Base-by-base conservation (phyloP, 1,140 invertebrate species). In the Bradynema listronoti region DNA sequence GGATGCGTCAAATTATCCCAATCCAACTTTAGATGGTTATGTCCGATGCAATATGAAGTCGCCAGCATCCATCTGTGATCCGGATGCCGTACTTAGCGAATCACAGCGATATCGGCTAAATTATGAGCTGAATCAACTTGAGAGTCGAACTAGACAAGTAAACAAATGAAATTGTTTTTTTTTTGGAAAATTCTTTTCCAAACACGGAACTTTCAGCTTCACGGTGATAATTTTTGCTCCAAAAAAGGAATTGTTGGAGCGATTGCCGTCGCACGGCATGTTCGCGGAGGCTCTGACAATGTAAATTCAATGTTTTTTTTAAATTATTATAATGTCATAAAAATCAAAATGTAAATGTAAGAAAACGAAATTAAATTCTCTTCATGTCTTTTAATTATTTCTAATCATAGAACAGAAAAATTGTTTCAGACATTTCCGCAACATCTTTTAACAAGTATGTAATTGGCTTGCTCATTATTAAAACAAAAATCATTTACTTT, bases 241-340 rank as follows among this genome's bases (percentile, higher is more conserved):
- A 77, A 77, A 55, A 75, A 75, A 52, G 73, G 73, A 45, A 62
- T 75, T 11, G 66, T 61, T 33, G 70, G 65, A 11, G 72, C 71
- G 1, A 69, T 75, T 45, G 71, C 72, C 16, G 32, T 75, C 14
- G 74, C 74, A 2, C 70, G 61, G 34, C 47, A 68, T 22, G 73
- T 78, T 25, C 50, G 63, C 39, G 72, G 69, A 29, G 73, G 75
- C 50, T 57, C 52, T 3, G 65, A 68, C 22, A 47, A 72, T 51
- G 72, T 71, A 45, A 46, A 24, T 52, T 42, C n/a, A n/a, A n/a
- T n/a, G 19, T 22, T 16, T 4, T 68, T 2, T 16, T 9, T 47
- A 51, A 64, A 34, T 32, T 16, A n/a, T 63, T 4, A 32, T 14
- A 36, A 11, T n/a, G 4, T 55, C 52, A 22, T 1, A 4, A 19